Base-by-base conservation (phyloP, 2,888 invertebrate genomes). In the Acleris literana region DNA sequence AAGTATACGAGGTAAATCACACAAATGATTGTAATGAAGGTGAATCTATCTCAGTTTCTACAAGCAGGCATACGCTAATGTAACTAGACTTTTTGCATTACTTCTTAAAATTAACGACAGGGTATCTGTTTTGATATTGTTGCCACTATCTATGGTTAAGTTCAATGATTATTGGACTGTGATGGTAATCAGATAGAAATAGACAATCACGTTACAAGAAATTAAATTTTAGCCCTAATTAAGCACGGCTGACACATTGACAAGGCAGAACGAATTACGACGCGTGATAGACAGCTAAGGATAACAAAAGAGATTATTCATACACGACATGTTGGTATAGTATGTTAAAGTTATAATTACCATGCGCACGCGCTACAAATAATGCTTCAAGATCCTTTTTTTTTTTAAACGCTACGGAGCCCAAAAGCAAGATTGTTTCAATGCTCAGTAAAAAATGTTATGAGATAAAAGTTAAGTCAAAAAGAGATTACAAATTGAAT, bases 281-380 rank as follows among this genome's bases (percentile, higher is more conserved):
- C 18, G 39, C 52, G 48, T 66, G 66, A 66, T 61, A 52, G 62
- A 62, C 69, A 56, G 63, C 52, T 53, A 53, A 59, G 66, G 51
- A 56, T 60, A 63, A 67, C 63, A 60, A 63, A 57, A 61, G 48
- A 46, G 39, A 62, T 65, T 58, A 58, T 65, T 65, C 58, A 65
- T 53, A 58, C 62, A 52, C 54, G 65, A 65, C 64, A 59, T 64
- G 67, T 71, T 71, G 39, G 39, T 13, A 39, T 9, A 39, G 39
- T 39, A 13, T 69, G 69, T 70, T 70, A 61, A 61, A 44, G 18
- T 58, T 68, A 65, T 69, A 60, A 68, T 68, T 65, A 58, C 66
- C 25, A 44, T 60, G 55, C 55, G 44, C 33, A 29, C 68, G 59
- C 65, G 70, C 73, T 66, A 55, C 44, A 68, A 71, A 56, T 57